These are phyloP conservation scores for Hydropsyche tenuis DNA, from an alignment of 1,140 invertebrate genomes.

Conservation along the genomic window DNA sequence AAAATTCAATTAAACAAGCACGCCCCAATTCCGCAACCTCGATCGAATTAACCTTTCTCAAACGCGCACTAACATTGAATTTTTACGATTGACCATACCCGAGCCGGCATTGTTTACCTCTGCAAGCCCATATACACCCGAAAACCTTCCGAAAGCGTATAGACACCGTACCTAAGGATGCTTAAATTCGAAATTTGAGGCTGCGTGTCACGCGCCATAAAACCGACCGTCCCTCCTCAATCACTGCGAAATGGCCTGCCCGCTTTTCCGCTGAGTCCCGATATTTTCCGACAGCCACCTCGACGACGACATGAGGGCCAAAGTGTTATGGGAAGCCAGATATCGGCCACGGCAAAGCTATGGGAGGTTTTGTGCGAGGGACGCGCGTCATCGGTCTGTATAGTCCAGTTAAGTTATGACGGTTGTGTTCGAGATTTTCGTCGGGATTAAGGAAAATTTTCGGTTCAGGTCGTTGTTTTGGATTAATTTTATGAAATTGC, in stretches of 20 bases:
- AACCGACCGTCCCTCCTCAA: constrained; percentile 13
- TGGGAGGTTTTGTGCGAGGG: not conserved
- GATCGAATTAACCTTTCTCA: no score
- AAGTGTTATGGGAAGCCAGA: no score
- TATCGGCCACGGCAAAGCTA: not conserved
- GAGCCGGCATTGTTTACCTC: no score
- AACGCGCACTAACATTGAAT: no score
- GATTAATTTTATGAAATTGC: no score
- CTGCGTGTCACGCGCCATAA: constrained; percentile 27
- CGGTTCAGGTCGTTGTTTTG: no score
- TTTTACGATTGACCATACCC: no score
- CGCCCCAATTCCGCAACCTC: no score
- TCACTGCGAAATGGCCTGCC: constrained; percentile 17
- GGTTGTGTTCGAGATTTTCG: constrained; percentile 1
- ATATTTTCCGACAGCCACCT: constrained; percentile 15
- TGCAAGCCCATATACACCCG: no score
- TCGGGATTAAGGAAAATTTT: not conserved
- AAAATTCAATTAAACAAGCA: no score
- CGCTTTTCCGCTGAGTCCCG: constrained; percentile 4
- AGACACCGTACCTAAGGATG: no score
- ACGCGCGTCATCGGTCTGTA: constrained; percentile 34
- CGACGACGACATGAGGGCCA: not conserved
- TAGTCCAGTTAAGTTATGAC: constrained; percentile 29
- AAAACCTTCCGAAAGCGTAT: no score
- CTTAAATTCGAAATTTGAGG: constrained; percentile 20